phyloP scores from a whole-genome alignment of 2,113 vertebrate species.

The Megaptera novaeangliae region DNA sequence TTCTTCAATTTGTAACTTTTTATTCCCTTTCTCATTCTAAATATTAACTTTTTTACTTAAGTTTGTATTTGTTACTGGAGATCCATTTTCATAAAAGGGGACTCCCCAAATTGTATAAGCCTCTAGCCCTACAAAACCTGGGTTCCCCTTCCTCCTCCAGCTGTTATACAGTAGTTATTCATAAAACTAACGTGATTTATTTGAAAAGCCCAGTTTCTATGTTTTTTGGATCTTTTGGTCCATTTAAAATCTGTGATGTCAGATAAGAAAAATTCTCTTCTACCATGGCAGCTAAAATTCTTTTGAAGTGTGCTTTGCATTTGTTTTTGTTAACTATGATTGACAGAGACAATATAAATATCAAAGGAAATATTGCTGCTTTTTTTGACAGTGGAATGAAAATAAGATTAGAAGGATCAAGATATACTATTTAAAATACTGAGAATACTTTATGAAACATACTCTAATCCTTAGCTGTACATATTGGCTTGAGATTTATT shows the following conservation, averaged over 20 bases:
- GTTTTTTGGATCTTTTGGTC: not conserved
- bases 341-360: not conserved
- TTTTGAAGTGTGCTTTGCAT: not conserved
- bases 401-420: slow-evolving; percentile 14
- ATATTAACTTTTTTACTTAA: not conserved
- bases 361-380: not conserved
- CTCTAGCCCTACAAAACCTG: not conserved
- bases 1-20: not conserved
- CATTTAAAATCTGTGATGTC: not conserved
- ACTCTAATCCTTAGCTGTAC: not conserved
- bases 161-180: not conserved
- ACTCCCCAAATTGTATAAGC: not conserved
- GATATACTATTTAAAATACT: slow-evolving; percentile 10
- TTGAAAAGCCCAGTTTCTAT: not conserved
- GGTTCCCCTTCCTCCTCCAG: not conserved
- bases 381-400: slow-evolving; percentile 1
- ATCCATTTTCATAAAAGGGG: not conserved
- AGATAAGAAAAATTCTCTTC: not conserved
- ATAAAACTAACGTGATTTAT: not conserved
- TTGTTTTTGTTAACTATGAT: not conserved
- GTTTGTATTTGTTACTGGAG: not conserved
- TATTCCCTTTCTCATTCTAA: not conserved
- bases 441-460: slow-evolving; percentile 1
- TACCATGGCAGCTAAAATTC: not conserved
- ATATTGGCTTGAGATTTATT: not conserved